Base-by-base conservation (phyloP, 2,797 vertebrate species). In the Poliocrania exsul region DNA sequence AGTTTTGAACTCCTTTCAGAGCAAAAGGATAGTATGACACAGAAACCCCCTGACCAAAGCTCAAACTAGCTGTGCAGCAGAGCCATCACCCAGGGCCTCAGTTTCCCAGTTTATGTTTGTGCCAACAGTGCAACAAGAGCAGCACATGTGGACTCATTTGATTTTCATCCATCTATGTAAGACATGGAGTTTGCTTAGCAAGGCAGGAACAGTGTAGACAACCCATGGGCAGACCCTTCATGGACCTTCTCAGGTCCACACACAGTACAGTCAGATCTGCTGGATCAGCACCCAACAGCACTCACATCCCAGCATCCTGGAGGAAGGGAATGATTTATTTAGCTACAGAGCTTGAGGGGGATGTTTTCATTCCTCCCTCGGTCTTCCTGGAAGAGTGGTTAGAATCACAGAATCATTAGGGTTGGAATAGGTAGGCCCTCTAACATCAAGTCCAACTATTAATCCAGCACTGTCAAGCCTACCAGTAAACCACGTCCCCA, bases 21-120 rank as follows among this genome's bases (percentile, higher is more conserved):
- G 61, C 17, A 23, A 85, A 67, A 50, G 17, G 33, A 58, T 23
- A 35, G 49, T 23, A 35, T 46, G 46, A 46, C 29, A 38, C 35
- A 10, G 44, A 16, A 67, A 54, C 38, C 29, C 20, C 33, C 54
- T 44, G 18, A 44, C 10, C 26, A 54, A 42, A 46, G 16, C 3
- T 47, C 69, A 60, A 16, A 3, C 38, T 24, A n/a, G 0, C 0
- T 18, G 38, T 2, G 2, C 44, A n/a, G 67, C 0, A 0, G 19
- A 60, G 20, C n/a, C 7, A 1, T 17, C 49, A 31, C 44, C 31
- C 67, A 82, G 64, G 73, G n/a, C 37, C 75, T 91, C 40, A n/a
- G 75, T 71, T 91, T 88, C 56, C 70, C 62, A 40, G 14, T 25
- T 46, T 33, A n/a, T 24, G 13, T 20, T 44, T 92, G 53, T 4